Percentiles rank a stretch among this genome's conserved stretches.
These are phyloP conservation scores for Pelosia muscerda DNA, from an alignment of 2,888 invertebrate genomes.

Conservation along the genomic window DNA sequence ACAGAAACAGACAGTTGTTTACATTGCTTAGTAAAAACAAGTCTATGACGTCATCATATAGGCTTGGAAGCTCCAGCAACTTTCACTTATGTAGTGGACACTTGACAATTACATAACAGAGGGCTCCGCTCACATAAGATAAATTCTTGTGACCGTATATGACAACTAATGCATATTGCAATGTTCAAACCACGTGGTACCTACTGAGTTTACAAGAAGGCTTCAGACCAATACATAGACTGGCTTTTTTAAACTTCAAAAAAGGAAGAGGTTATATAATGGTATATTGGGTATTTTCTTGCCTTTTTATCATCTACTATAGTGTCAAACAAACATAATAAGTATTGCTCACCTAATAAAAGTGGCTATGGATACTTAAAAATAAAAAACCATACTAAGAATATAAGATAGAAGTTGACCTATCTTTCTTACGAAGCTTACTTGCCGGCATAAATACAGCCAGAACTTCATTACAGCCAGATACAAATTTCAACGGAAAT, in stretches of 20 bases:
- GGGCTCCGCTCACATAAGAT: conserved; percentile 38
- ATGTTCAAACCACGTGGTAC: not conserved
- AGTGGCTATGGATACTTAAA: not conserved
- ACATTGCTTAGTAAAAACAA: conserved; percentile 37
- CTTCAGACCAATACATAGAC: not conserved
- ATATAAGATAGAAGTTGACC: too few species aligned
- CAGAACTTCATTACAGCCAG: too few species aligned
- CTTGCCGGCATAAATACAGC: too few species aligned
- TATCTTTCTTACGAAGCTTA: too few species aligned
- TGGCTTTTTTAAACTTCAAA: too few species aligned
- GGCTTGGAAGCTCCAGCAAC: conserved; percentile 62
- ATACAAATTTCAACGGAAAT: too few species aligned
- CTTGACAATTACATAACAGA: conserved; percentile 59
- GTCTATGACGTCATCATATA: conserved; percentile 64
- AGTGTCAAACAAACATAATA: not conserved
- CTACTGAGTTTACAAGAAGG: not conserved
- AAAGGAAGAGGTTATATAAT: not conserved
- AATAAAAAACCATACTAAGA: not conserved
- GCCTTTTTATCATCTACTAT: not conserved
- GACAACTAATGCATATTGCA: conserved; percentile 6
- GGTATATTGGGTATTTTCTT: not conserved
- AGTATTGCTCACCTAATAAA: not conserved
- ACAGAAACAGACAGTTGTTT: conserved; percentile 8
- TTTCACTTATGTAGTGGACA: conserved; percentile 56
- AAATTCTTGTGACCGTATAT: conserved; percentile 11